Evolutionary conservation across 2,113 vertebrate species (phyloP).

Genomic region (Progne subis): DNA sequence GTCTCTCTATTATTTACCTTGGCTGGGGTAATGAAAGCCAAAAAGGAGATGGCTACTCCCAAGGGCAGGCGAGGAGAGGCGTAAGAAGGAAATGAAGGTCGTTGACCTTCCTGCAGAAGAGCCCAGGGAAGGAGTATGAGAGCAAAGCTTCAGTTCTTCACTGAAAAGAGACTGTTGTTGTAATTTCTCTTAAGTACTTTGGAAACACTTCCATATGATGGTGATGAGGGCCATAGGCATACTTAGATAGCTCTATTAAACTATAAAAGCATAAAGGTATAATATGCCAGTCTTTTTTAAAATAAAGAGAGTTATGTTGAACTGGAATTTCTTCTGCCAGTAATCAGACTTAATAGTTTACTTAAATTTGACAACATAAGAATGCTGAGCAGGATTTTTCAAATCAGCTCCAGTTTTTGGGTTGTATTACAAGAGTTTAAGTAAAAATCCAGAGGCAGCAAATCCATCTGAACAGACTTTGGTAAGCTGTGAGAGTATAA

Average conservation of each 20-base stretch:
- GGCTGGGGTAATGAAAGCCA: conserved; percentile 20
- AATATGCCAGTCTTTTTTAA: neutral
- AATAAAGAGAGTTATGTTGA: neutral
- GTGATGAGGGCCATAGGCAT: neutral
- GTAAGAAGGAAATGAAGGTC: conserved; percentile 47
- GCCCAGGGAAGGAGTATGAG: neutral
- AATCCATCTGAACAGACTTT: neutral
- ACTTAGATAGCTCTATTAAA: conserved; percentile 24
- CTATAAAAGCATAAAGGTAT: neutral
- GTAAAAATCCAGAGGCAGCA: conserved; percentile 1
- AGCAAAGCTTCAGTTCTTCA: conserved; percentile 20
- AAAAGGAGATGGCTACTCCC: conserved; percentile 50
- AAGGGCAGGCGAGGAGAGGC: conserved; percentile 21
- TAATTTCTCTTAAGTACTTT: conserved; percentile 30
- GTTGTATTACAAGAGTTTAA: neutral
- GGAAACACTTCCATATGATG: neutral
- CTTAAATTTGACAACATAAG: neutral
- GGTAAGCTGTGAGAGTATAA: neutral
- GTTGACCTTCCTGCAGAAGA: conserved; percentile 40
- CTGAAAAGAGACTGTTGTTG: conserved; percentile 30
- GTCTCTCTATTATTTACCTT: conserved; percentile 54
- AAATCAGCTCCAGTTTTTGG: neutral
- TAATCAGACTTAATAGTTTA: neutral
- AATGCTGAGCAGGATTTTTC: neutral
- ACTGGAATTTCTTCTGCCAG: neutral